phyloP scores from a whole-genome alignment of 2,888 invertebrate genomes.

The Nemoura dubitans region DNA sequence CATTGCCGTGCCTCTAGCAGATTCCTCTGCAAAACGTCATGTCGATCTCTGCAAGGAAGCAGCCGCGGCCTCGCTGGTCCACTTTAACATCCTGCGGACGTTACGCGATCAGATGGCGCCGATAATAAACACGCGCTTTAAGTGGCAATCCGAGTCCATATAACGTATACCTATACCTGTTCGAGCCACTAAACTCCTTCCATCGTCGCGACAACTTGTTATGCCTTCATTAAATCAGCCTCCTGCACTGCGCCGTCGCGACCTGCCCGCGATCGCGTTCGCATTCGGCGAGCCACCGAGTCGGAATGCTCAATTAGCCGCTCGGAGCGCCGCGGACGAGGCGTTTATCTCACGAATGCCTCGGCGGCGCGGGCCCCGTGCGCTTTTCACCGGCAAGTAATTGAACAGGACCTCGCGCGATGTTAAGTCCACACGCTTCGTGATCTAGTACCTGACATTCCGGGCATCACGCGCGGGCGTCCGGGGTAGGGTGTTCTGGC shows the following conservation, averaged over 20 bases:
- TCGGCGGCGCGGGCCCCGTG: too few species aligned
- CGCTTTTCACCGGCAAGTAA: too few species aligned
- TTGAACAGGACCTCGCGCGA: too few species aligned
- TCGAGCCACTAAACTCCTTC: neutral
- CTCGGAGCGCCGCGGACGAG: neutral
- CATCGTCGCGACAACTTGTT: neutral
- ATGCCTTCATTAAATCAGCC: conserved; percentile 12
- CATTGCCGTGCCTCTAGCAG: too few species aligned
- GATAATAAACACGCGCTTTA: neutral
- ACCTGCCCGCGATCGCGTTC: too few species aligned
- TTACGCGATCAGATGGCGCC: neutral
- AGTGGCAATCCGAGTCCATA: neutral
- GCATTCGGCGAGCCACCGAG: neutral
- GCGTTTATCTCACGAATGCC: neutral
- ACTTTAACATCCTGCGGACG: neutral
- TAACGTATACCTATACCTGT: neutral
- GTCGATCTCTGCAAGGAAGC: too few species aligned
- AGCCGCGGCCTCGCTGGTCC: neutral
- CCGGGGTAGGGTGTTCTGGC: too few species aligned
- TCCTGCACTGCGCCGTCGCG: neutral
- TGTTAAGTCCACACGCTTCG: too few species aligned
- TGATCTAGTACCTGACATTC: too few species aligned
- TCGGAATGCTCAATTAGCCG: neutral
- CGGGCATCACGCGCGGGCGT: too few species aligned
- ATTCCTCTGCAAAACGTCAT: too few species aligned